These are phyloP conservation scores for Drosophila baimaii DNA, from an alignment of 1,140 invertebrate genomes.

Conservation along the genomic window DNA sequence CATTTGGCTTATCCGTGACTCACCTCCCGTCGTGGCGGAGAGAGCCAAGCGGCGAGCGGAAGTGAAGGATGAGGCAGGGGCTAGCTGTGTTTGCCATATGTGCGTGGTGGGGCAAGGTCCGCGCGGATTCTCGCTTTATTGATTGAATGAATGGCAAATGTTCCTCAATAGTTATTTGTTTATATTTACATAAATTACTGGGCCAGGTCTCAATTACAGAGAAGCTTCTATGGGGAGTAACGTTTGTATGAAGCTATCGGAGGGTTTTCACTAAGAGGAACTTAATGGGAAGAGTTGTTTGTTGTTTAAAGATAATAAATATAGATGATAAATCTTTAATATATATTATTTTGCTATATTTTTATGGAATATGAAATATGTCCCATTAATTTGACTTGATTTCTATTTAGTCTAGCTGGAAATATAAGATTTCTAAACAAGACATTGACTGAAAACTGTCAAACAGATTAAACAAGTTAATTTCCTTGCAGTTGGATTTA, in stretches of 20 bases:
- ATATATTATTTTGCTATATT: neutral
- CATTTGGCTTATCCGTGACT: conserved; percentile 71
- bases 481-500: neutral
- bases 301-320: neutral
- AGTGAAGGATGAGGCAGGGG: conserved; percentile 37
- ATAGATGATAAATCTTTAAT: neutral
- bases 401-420: neutral
- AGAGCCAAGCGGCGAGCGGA: conserved; percentile 44
- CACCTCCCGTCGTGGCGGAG: conserved; percentile 31
- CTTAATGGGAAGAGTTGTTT: neutral
- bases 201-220: conserved; percentile 1
- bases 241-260: too few relatives aligned
- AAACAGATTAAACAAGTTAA: neutral
- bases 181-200: conserved; percentile 41
- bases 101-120: conserved; percentile 22
- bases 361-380: neutral
- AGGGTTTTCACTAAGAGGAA: too few relatives aligned
- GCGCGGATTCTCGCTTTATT: conserved; percentile 31
- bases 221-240: neutral
- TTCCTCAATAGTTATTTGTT: conserved; percentile 28
- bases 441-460: neutral
- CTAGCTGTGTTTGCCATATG: conserved; percentile 3
- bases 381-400: neutral
- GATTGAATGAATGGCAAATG: conserved; percentile 33
- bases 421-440: neutral